These are phyloP conservation scores for Sweltsa coloradensis DNA, from an alignment of 1,140 invertebrate genomes.

Conservation along the genomic window DNA sequence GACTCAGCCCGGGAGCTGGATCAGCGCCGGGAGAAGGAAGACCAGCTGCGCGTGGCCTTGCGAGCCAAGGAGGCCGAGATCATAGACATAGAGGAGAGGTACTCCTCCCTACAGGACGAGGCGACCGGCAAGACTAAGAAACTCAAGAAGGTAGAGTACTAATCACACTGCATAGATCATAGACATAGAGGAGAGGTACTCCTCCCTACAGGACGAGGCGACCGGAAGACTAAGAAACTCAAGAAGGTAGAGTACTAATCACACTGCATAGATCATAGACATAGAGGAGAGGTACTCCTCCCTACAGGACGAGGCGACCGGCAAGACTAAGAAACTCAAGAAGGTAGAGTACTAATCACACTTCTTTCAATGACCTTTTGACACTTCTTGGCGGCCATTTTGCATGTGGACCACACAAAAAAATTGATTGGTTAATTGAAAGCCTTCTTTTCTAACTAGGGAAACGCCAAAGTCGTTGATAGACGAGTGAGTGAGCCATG, in stretches of 20 bases:
- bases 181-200: slow-evolving; percentile 94
- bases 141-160: slow-evolving; percentile 78
- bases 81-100: slow-evolving; percentile 92
- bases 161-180: slow-evolving; percentile 85
- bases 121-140: slow-evolving; percentile 85
- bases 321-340: slow-evolving; percentile 87
- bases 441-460: no score
- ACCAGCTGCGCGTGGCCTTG: slow-evolving; percentile 65
- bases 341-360: no score
- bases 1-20: slow-evolving; percentile 86
- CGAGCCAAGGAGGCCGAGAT: slow-evolving; percentile 82
- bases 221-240: slow-evolving; percentile 86
- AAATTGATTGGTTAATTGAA: no score
- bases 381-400: no score
- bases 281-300: slow-evolving; percentile 93
- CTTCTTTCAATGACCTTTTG: no score
- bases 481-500: no score
- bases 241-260: no score
- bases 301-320: slow-evolving; percentile 85
- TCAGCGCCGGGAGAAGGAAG: slow-evolving; percentile 66
- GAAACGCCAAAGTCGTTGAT: no score
- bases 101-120: slow-evolving; percentile 88
- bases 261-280: slow-evolving; percentile 84
- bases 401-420: no score
- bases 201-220: slow-evolving; percentile 85